Evolutionary conservation across 2,797 vertebrate genomes (phyloP).

Genomic region (Poecilia velifera): DNA sequence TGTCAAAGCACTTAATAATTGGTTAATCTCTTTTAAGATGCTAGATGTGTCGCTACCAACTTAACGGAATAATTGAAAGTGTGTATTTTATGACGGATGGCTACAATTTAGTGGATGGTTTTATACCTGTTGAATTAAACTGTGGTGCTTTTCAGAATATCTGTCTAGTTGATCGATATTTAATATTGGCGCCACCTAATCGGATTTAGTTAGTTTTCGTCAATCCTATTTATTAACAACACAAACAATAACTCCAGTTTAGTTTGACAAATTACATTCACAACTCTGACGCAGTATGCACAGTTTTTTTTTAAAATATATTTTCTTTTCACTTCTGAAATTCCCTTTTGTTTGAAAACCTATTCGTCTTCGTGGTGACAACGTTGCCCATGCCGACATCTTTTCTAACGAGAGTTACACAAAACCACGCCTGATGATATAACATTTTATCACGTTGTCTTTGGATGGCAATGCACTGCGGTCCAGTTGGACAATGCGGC

Average conservation of each 20-base stretch:
- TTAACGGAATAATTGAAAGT: not conserved
- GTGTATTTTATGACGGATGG: not conserved
- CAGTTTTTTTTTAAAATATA: not conserved
- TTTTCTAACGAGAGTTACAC: slow-evolving; percentile 24
- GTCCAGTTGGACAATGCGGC: slow-evolving; percentile 66
- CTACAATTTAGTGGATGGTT: not conserved
- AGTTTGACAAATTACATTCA: not conserved
- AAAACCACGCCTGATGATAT: slow-evolving; percentile 4
- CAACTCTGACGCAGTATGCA: slow-evolving; percentile 2
- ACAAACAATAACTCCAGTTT: not conserved
- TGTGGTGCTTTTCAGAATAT: not conserved
- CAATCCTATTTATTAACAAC: not conserved
- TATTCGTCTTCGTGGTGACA: slow-evolving; percentile 63
- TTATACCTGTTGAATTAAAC: not conserved
- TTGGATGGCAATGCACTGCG: slow-evolving; percentile 77
- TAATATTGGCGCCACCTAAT: not conserved
- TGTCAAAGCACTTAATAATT: not conserved
- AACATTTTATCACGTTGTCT: slow-evolving; percentile 65
- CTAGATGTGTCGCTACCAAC: not conserved
- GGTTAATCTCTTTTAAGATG: not conserved
- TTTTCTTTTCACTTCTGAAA: slow-evolving; percentile 3
- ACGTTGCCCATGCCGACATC: slow-evolving; percentile 28
- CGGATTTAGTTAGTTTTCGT: not conserved
- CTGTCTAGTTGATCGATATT: not conserved
- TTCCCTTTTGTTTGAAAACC: slow-evolving; percentile 65